phyloP scores from a whole-genome alignment of 1,140 invertebrate genomes.

The Spodoptera frugiperda region DNA sequence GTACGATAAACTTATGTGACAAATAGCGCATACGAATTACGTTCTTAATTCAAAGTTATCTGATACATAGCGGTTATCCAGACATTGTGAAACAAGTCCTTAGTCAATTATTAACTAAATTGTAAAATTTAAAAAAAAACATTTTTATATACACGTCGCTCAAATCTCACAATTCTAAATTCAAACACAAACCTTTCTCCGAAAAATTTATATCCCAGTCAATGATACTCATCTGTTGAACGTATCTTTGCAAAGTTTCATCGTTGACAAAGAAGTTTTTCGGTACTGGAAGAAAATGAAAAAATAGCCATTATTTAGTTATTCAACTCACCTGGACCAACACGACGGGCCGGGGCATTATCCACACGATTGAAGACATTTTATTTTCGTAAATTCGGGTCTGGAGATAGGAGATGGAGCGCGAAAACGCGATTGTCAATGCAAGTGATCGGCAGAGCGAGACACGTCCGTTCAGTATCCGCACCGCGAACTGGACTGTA shows the following conservation, averaged over 20 bases:
- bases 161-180: too few relatives aligned
- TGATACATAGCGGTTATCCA: too few relatives aligned
- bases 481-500: not conserved
- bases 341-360: not conserved
- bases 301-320: not conserved
- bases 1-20: too few relatives aligned
- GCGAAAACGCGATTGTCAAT: not conserved
- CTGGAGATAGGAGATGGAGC: not conserved
- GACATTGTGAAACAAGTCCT: too few relatives aligned
- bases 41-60: too few relatives aligned
- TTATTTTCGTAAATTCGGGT: not conserved
- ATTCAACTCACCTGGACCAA: not conserved
- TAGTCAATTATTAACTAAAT: too few relatives aligned
- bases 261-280: not conserved
- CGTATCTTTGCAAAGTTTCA: not conserved
- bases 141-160: not conserved
- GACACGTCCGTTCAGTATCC: not conserved
- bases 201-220: constrained; percentile 24
- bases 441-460: not conserved
- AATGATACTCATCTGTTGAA: constrained; percentile 17
- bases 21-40: too few relatives aligned
- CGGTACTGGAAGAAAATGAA: constrained; percentile 23
- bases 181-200: not conserved
- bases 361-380: not conserved
- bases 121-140: too few relatives aligned